phyloP scores from a whole-genome alignment of 1,140 invertebrate genomes.

The Mactra quadrangularis region DNA sequence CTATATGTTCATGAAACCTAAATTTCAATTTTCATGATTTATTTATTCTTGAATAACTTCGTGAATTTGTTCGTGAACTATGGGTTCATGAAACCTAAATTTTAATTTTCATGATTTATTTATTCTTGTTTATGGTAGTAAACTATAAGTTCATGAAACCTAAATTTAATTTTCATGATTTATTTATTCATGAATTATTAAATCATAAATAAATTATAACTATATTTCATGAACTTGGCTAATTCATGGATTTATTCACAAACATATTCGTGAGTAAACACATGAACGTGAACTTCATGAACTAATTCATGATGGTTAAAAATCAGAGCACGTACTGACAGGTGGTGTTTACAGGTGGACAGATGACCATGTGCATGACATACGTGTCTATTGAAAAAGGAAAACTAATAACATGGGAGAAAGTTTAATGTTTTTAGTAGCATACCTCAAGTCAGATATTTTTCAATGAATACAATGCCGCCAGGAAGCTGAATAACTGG shows the following conservation, averaged over 20 bases:
- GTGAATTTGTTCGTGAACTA: too few relatives aligned
- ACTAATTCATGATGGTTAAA: conserved; percentile 39
- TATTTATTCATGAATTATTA: too few relatives aligned
- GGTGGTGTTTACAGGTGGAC: too few relatives aligned
- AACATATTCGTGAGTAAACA: conserved; percentile 43
- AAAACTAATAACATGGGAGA: conserved; percentile 47
- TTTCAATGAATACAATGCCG: conserved; percentile 43
- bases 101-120: too few relatives aligned
- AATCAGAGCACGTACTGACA: conserved; percentile 37
- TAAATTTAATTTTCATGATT: too few relatives aligned
- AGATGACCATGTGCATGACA: conserved; percentile 34
- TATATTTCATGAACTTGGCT: conserved; percentile 45
- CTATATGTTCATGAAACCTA: too few relatives aligned
- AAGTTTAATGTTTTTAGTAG: conserved; percentile 44
- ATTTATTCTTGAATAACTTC: too few relatives aligned
- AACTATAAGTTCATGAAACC: conserved; percentile 48
- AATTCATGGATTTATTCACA: conserved; percentile 40
- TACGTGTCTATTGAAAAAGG: conserved; percentile 32
- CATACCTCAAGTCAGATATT: conserved; percentile 28
- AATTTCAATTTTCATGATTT: too few relatives aligned
- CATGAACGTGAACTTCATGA: conserved; percentile 43
- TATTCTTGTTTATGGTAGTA: too few relatives aligned
- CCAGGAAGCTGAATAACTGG: conserved; percentile 40
- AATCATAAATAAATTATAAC: conserved; percentile 25
- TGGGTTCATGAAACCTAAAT: too few relatives aligned